These are phyloP conservation scores for Drosophila biarmipes DNA, from an alignment of 1,140 invertebrate species.

Conservation along the genomic window DNA sequence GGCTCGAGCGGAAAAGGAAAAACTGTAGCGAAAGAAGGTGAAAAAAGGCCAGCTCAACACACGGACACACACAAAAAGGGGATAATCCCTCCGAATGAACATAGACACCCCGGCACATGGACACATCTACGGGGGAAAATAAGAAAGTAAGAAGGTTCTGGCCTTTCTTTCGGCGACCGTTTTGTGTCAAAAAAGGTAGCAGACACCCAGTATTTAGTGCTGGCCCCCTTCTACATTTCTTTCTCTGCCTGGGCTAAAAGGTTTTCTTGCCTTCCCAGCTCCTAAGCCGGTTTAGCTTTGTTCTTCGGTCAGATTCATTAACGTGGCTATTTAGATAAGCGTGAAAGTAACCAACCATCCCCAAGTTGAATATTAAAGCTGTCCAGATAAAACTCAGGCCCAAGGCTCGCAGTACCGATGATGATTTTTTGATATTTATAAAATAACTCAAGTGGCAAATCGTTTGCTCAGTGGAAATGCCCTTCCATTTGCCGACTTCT, in stretches of 20 bases:
- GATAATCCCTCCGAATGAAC: conserved; percentile 71
- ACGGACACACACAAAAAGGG: conserved; percentile 68
- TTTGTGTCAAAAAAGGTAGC: conserved; percentile 68
- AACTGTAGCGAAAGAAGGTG: conserved; percentile 60
- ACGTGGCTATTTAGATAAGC: conserved; percentile 82
- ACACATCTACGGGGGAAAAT: conserved; percentile 39
- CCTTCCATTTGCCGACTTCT: conserved; percentile 72
- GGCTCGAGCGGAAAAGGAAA: conserved; percentile 37
- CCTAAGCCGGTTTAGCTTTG: conserved; percentile 69
- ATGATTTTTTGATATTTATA: conserved; percentile 80
- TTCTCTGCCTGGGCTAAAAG: conserved; percentile 56
- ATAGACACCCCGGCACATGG: conserved; percentile 33
- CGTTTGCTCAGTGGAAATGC: conserved; percentile 82
- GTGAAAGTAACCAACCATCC: conserved; percentile 36
- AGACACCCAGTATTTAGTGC: conserved; percentile 72
- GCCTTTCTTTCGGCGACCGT: conserved; percentile 44
- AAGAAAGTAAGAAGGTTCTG: conserved; percentile 66
- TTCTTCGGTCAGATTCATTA: conserved; percentile 80
- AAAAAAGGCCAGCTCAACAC: conserved; percentile 62
- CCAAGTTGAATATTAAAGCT: conserved; percentile 64
- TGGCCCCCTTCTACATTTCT: conserved; percentile 21
- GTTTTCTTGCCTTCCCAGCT: conserved; percentile 46
- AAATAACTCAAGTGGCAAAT: conserved; percentile 83
- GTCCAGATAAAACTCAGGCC: conserved; percentile 22
- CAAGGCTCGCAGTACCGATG: conserved; percentile 42